These are phyloP conservation scores for Anableps anableps DNA, from an alignment of 2,797 vertebrate genomes.

Conservation along the genomic window DNA sequence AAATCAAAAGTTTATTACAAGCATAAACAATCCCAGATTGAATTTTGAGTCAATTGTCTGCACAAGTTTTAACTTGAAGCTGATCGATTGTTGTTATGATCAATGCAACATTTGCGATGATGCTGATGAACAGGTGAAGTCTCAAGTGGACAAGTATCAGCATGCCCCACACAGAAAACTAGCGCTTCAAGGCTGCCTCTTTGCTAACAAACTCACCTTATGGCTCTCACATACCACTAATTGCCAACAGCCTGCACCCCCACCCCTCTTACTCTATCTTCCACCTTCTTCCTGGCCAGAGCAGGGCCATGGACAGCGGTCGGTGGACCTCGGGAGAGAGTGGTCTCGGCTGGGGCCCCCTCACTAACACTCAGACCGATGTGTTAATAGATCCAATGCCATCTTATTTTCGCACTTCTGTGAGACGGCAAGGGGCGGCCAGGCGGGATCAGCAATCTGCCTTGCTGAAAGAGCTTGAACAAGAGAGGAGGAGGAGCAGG, in stretches of 20 bases:
- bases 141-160: constrained; percentile 60
- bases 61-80: constrained; percentile 44
- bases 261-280: constrained; percentile 36
- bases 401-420: constrained; percentile 92
- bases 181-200: constrained; percentile 5
- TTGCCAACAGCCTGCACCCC: constrained; percentile 56
- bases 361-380: constrained; percentile 84
- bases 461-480: constrained; percentile 69
- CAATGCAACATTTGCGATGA: constrained; percentile 39
- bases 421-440: constrained; percentile 83
- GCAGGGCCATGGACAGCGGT: constrained; percentile 64
- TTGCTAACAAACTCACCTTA: constrained; percentile 25
- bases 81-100: constrained; percentile 49
- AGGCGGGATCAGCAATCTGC: constrained; percentile 81
- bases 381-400: constrained; percentile 92
- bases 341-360: constrained; percentile 76
- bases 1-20: constrained; percentile 9
- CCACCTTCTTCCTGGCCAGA: constrained; percentile 61
- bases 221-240: constrained; percentile 64
- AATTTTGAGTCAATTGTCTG: background rate
- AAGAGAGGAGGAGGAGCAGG: constrained; percentile 64
- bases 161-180: constrained; percentile 40
- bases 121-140: constrained; percentile 55
- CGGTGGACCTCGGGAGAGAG: constrained; percentile 76
- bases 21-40: constrained; percentile 4